phyloP scores from a whole-genome alignment of 2,113 vertebrate species.

The Nipponia nippon region DNA sequence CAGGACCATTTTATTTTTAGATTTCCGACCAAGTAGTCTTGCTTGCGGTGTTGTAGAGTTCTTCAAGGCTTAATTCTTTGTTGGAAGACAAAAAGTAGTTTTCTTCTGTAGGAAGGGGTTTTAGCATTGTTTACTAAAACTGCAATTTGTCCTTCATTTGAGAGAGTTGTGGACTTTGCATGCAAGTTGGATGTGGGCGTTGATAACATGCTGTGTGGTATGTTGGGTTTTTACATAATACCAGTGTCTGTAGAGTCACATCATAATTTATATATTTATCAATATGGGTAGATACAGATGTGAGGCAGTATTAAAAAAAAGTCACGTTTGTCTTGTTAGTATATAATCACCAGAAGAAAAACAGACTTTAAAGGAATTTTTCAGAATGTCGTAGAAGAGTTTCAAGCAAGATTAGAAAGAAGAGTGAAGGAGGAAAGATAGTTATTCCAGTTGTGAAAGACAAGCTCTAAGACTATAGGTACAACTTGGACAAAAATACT shows the following conservation, averaged over 20 bases:
- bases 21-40: background rate
- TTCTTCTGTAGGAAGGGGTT: background rate
- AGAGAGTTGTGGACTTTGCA: background rate
- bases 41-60: background rate
- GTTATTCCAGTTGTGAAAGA: background rate
- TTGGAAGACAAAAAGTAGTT: background rate
- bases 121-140: background rate
- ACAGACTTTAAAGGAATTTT: background rate
- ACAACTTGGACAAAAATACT: background rate
- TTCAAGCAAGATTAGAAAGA: background rate
- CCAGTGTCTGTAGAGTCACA: background rate
- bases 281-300: background rate
- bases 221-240: background rate
- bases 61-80: background rate
- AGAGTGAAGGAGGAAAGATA: background rate
- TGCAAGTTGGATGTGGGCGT: background rate
- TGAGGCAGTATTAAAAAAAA: background rate
- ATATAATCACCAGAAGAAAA: background rate
- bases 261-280: background rate
- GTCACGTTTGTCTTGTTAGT: background rate
- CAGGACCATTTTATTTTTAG: background rate
- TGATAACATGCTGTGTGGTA: background rate
- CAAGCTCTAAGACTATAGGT: background rate
- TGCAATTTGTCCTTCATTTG: background rate
- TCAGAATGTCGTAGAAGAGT: background rate